These are phyloP conservation scores for Melanotaenia duboulayi DNA, from an alignment of 2,113 vertebrate genomes.

Conservation along the genomic window DNA sequence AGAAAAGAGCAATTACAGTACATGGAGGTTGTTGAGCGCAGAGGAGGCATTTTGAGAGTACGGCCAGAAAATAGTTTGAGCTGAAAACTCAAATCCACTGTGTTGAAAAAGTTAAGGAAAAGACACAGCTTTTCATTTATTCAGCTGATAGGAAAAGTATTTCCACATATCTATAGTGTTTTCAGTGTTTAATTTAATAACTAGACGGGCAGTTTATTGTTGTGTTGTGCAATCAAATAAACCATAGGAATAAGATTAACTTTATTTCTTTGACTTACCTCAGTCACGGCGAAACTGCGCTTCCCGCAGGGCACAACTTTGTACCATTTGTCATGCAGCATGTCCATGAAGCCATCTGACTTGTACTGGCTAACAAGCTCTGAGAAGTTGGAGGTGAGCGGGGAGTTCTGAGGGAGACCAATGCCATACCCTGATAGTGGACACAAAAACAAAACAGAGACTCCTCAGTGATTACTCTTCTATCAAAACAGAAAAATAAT, in stretches of 20 bases:
- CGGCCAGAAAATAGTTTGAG: neutral
- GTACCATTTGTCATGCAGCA: conserved; percentile 99
- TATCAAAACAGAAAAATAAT: neutral
- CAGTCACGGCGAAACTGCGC: conserved; percentile 94
- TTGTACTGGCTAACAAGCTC: conserved; percentile 98
- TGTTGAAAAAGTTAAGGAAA: neutral
- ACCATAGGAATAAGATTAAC: neutral
- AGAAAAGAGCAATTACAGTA: conserved; percentile 22
- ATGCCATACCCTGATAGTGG: conserved; percentile 91
- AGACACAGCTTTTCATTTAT: neutral
- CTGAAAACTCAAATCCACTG: neutral
- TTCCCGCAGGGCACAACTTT: conserved; percentile 97
- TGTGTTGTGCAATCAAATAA: neutral
- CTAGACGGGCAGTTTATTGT: neutral
- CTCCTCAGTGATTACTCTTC: conserved; percentile 20
- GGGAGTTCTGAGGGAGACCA: conserved; percentile 96
- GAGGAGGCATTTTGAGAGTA: neutral
- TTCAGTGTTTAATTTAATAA: neutral
- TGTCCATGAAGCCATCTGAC: conserved; percentile 98
- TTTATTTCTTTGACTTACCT: conserved; percentile 82
- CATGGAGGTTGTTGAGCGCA: neutral
- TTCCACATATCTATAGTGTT: neutral
- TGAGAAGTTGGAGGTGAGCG: conserved; percentile 94
- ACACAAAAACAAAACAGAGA: conserved; percentile 31
- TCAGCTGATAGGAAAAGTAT: neutral